Base-by-base conservation (phyloP, 2,888 invertebrate genomes). In the Coleophora deauratella region DNA sequence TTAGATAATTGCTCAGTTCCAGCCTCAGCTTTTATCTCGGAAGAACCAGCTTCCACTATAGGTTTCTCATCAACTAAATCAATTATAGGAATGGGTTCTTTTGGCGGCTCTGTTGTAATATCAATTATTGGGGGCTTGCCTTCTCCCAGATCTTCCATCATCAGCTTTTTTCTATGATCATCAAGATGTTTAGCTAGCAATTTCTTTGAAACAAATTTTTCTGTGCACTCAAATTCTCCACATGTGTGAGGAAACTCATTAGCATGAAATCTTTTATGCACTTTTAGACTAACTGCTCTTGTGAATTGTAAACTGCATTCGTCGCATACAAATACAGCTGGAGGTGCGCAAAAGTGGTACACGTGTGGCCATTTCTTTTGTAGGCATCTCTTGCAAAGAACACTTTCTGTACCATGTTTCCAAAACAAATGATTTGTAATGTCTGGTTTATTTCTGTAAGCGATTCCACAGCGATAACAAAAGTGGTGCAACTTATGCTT, bases 351-450 rank as follows among this genome's bases (percentile, higher is more conserved):
- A 62, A 96, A 96, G 67, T 96, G 96, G 78, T 95, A 96, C 6
- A 95, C 93, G 72, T 96, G 95, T 0, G 94, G 94, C 96, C 96
- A 96, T 59, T 95, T 95, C 64, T 95, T 96, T 62, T 95, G 94
- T 39, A 95, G 73, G 69, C 96, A 96, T 60, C 89, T 91, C 69
- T 94, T 94, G 66, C 96, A 96, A 30, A 91, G 74, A 2, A 93
- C 91, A 74, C 95, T 95, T 64, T 96, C 94, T 2, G 95, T 95
- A 14, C 95, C 95, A 71, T 96, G 96, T 72, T 96, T 96, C 95
- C 96, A 96, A 69, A 95, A 95, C 42, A 96, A 81, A 79, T 96
- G 96, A 63, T 94, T 94, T 11, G 93, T 94, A 44, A 95, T 96
- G 62, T 95, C 95, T 41, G 91, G 91, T 67, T 95, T 95, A 72